phyloP scores from a whole-genome alignment of 2,113 vertebrate genomes.

The Pterocles orientalis region DNA sequence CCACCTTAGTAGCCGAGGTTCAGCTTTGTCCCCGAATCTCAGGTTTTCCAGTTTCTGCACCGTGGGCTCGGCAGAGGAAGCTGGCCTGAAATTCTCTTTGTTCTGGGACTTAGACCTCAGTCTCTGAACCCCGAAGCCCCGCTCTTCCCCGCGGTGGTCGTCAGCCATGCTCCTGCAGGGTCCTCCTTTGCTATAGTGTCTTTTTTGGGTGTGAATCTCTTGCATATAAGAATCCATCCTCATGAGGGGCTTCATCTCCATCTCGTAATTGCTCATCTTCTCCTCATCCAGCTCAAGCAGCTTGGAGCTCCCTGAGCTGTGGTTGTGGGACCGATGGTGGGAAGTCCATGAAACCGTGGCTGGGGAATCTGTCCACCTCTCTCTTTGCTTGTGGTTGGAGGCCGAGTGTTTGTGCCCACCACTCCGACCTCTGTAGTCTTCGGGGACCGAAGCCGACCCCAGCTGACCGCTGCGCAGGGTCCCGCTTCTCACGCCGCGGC shows the following conservation, averaged over 20 bases:
- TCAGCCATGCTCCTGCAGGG: conserved; percentile 68
- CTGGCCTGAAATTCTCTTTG: conserved; percentile 83
- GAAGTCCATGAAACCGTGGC: conserved; percentile 85
- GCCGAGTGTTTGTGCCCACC: conserved; percentile 83
- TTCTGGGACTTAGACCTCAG: conserved; percentile 85
- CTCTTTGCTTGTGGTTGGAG: conserved; percentile 88
- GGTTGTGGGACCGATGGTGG: conserved; percentile 86
- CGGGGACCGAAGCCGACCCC: conserved; percentile 75
- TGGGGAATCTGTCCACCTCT: conserved; percentile 87
- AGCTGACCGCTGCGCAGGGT: conserved; percentile 79
- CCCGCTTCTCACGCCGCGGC: conserved; percentile 64
- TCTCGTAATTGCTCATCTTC: conserved; percentile 88
- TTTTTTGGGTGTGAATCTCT: conserved; percentile 77
- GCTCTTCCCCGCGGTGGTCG: conserved; percentile 75
- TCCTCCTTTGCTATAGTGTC: conserved; percentile 74
- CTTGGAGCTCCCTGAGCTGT: conserved; percentile 85
- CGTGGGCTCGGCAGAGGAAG: conserved; percentile 84
- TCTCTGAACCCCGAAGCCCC: conserved; percentile 85
- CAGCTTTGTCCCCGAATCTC: conserved; percentile 90
- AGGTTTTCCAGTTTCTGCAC: conserved; percentile 97
- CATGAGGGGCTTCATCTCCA: conserved; percentile 92
- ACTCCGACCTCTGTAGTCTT: conserved; percentile 85
- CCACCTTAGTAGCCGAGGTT: conserved; percentile 92
- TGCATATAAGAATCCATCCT: conserved; percentile 79
- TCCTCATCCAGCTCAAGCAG: conserved; percentile 89